Percentiles rank a stretch among this genome's conserved stretches.
These are phyloP conservation scores for Trochalopteron elliotii DNA, from an alignment of 2,113 vertebrate species.

Conservation along the genomic window DNA sequence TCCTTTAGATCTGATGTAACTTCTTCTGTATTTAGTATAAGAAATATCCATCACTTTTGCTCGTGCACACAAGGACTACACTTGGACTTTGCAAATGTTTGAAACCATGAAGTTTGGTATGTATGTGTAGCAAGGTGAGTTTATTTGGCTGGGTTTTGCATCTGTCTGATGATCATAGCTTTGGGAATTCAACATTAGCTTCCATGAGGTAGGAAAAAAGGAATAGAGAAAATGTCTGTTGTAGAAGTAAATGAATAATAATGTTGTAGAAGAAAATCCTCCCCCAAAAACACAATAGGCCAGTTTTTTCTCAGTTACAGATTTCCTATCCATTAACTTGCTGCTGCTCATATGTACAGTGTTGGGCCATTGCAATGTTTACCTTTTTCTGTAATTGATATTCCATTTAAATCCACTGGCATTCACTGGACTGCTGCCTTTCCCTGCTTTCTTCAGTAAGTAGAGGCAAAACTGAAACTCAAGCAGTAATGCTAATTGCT, in stretches of 20 bases:
- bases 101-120: neutral
- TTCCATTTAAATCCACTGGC: constrained; percentile 3
- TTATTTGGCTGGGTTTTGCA: neutral
- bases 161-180: neutral
- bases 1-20: neutral
- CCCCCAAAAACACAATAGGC: neutral
- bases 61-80: neutral
- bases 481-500: constrained; percentile 50
- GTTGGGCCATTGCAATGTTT: neutral
- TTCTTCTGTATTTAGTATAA: neutral
- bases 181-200: neutral
- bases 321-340: neutral
- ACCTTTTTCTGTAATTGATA: neutral
- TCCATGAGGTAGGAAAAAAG: neutral
- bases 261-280: neutral
- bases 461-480: neutral
- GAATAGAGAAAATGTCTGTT: neutral
- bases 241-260: neutral
- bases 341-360: neutral
- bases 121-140: neutral
- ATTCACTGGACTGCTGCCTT: neutral
- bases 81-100: neutral
- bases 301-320: neutral
- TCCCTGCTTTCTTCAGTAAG: neutral
- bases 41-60: neutral